Percentiles rank a stretch among this genome's conserved stretches.
These are phyloP conservation scores for Hyperoplus immaculatus DNA, from an alignment of 2,797 vertebrate species.

Conservation along the genomic window DNA sequence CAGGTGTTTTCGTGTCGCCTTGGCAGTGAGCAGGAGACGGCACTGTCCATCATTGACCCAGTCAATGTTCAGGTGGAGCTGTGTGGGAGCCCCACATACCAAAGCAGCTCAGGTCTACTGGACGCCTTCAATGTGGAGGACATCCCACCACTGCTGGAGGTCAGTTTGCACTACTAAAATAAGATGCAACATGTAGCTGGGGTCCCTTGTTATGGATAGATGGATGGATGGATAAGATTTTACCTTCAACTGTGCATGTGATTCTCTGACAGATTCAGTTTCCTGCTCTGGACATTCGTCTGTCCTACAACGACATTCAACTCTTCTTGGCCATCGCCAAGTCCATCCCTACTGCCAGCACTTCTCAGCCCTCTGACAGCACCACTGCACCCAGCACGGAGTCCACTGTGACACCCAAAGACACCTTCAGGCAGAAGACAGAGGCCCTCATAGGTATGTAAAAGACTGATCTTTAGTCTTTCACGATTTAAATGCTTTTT, in stretches of 20 bases:
- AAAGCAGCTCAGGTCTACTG: constrained; percentile 93
- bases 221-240: background rate
- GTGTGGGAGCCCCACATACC: constrained; percentile 93
- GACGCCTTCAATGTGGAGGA: constrained; percentile 98
- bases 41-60: constrained; percentile 96
- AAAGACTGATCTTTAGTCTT: background rate
- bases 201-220: background rate
- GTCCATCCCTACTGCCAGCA: constrained; percentile 88
- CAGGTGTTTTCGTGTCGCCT: constrained; percentile 97
- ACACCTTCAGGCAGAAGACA: constrained; percentile 80
- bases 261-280: constrained; percentile 90
- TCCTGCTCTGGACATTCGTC: constrained; percentile 93
- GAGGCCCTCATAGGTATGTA: constrained; percentile 90
- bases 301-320: constrained; percentile 98
- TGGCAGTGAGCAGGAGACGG: constrained; percentile 95
- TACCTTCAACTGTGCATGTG: background rate
- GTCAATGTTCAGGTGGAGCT: constrained; percentile 96
- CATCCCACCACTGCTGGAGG: constrained; percentile 96
- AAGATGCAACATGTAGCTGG: background rate
- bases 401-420: constrained; percentile 62
- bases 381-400: constrained; percentile 51
- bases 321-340: constrained; percentile 96
- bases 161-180: constrained; percentile 61
- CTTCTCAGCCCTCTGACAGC: constrained; percentile 48
- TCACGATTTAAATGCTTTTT: too few relatives aligned